Conservation (phyloP, 2,888 invertebrate species). For the Neuroscelio doddi region DNA sequence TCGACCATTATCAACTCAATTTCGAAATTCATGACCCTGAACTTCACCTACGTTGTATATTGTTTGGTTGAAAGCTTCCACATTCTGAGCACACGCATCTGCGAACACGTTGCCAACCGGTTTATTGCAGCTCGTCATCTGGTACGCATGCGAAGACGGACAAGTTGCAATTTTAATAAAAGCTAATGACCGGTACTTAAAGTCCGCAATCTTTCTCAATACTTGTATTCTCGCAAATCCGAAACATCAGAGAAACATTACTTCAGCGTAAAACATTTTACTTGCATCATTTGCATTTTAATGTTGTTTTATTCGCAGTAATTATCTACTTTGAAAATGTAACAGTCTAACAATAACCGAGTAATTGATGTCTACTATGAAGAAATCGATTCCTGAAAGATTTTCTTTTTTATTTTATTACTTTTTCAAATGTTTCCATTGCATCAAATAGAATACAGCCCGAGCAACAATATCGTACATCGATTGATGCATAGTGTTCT, state of each 20-base stretch:
- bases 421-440: no score
- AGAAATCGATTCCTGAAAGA: no score
- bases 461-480: no score
- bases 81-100: neutral
- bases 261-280: slow-evolving; percentile 3
- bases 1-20: no score
- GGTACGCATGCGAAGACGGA: slow-evolving; percentile 21
- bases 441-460: no score
- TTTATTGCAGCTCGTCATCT: slow-evolving; percentile 22
- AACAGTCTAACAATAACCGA: no score
- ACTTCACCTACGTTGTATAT: slow-evolving; percentile 33
- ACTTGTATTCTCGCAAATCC: no score
- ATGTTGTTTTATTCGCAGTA: slow-evolving; percentile 1
- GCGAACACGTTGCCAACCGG: slow-evolving; percentile 1
- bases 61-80: no score
- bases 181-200: slow-evolving; percentile 19
- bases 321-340: slow-evolving; percentile 2
- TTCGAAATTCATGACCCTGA: slow-evolving; percentile 34
- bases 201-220: neutral
- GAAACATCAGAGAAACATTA: neutral
- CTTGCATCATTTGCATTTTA: slow-evolving; percentile 13
- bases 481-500: slow-evolving; percentile 25
- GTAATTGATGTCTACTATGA: no score
- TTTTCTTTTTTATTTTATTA: no score
- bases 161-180: slow-evolving; percentile 28